These are phyloP conservation scores for Odontamblyopus lacepedii DNA, from an alignment of 2,797 vertebrate genomes.

Conservation along the genomic window DNA sequence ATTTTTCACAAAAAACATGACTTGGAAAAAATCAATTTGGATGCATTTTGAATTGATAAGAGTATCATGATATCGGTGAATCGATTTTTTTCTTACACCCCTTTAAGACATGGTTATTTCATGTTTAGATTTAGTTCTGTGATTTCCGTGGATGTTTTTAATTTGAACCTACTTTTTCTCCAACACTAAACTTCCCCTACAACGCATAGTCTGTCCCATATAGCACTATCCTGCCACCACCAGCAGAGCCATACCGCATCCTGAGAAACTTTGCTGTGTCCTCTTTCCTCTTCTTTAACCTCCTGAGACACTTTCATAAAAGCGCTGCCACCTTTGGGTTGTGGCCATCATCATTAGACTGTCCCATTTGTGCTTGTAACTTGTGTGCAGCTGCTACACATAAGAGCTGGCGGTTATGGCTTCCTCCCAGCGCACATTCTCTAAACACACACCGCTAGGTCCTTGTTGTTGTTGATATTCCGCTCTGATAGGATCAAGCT, in stretches of 20 bases:
- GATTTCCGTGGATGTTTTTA: too few relatives aligned
- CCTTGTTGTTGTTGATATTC: slow-evolving; percentile 49
- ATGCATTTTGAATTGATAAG: too few relatives aligned
- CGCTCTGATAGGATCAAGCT: slow-evolving; percentile 54
- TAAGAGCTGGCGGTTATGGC: slow-evolving; percentile 34
- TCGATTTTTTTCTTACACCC: too few relatives aligned
- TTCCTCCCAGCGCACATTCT: slow-evolving; percentile 38
- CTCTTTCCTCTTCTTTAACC: slow-evolving; percentile 33
- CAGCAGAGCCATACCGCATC: neutral
- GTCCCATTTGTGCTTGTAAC: slow-evolving; percentile 34
- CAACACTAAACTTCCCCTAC: too few relatives aligned
- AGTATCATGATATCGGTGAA: too few relatives aligned
- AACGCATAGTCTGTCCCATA: neutral
- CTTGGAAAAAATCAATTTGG: too few relatives aligned
- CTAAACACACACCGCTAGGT: slow-evolving; percentile 30
- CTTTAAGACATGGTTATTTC: too few relatives aligned
- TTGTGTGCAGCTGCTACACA: slow-evolving; percentile 33
- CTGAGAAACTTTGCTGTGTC: slow-evolving; percentile 15
- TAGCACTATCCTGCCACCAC: neutral
- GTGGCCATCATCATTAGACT: slow-evolving; percentile 29
- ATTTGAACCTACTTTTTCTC: too few relatives aligned
- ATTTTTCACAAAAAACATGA: too few relatives aligned
- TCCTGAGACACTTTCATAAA: slow-evolving; percentile 33
- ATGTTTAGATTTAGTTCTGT: too few relatives aligned
- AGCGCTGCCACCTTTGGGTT: slow-evolving; percentile 34